Conservation (phyloP, 2,888 invertebrate genomes). For the Tethea ocularis region DNA sequence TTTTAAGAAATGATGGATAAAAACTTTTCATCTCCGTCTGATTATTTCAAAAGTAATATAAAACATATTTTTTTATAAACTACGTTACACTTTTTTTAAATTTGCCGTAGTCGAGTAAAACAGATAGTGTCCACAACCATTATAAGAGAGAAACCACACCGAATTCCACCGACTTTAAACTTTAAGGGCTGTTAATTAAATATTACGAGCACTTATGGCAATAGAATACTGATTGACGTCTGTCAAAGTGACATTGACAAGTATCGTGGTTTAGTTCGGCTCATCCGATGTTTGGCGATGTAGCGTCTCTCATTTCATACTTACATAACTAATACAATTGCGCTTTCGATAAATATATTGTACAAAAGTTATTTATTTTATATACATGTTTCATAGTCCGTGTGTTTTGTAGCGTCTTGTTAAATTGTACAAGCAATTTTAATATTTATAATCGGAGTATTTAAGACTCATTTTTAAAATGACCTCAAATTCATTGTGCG, state of each 20-base stretch:
- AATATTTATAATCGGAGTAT: neutral
- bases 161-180: neutral
- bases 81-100: neutral
- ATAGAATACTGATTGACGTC: neutral
- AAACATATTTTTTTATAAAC: neutral
- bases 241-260: neutral
- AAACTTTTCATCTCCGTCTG: too few species aligned
- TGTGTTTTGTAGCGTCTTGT: neutral
- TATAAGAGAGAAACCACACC: neutral
- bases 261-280: neutral
- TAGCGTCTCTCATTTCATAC: neutral
- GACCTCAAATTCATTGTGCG: too few species aligned
- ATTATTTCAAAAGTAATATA: neutral
- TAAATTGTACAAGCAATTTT: neutral
- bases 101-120: neutral
- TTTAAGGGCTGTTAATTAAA: neutral
- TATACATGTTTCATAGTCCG: neutral
- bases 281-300: neutral
- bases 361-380: neutral
- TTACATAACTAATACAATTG: neutral
- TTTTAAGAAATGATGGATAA: neutral
- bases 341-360: constrained; percentile 1
- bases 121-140: neutral
- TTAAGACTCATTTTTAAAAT: neutral
- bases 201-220: neutral